Conservation (phyloP, 1,140 invertebrate genomes). For the Euglossa dilemma region DNA sequence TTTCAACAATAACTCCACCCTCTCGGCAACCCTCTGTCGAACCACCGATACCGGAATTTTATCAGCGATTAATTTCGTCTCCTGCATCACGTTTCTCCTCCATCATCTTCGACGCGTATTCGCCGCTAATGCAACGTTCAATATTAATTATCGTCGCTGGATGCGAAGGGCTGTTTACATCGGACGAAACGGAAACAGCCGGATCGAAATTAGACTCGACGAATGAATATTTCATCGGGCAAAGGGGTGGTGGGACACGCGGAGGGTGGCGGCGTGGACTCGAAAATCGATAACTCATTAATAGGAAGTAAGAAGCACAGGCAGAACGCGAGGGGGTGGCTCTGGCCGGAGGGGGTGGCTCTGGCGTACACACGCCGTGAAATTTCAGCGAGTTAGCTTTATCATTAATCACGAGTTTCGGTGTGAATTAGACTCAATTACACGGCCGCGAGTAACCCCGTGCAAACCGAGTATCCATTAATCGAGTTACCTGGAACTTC, state of each 20-base stretch:
- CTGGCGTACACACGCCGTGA: conserved; percentile 16
- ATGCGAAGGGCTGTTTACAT: not conserved
- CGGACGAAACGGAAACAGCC: conserved; percentile 2
- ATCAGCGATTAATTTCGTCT: not conserved
- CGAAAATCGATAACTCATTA: conserved; percentile 25
- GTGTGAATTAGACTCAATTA: conserved; percentile 70
- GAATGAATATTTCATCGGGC: conserved; percentile 16
- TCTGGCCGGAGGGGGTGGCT: too few species aligned
- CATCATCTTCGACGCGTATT: not conserved
- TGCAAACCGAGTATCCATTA: conserved; percentile 69
- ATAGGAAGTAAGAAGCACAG: conserved; percentile 10
- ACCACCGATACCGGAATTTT: not conserved
- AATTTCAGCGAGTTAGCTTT: conserved; percentile 64
- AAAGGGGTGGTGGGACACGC: not conserved
- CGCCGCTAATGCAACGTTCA: not conserved
- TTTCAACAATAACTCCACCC: too few species aligned
- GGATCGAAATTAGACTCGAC: not conserved
- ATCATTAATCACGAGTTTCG: conserved; percentile 62
- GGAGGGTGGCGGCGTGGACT: too few species aligned
- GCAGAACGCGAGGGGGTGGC: too few species aligned
- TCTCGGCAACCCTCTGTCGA: not conserved
- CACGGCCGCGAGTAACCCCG: conserved; percentile 66
- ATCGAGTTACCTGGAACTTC: conserved; percentile 68
- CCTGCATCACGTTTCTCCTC: not conserved
- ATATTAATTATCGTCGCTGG: conserved; percentile 7